phyloP scores from a whole-genome alignment of 2,888 invertebrate genomes.

The Nomada hirtipes region DNA sequence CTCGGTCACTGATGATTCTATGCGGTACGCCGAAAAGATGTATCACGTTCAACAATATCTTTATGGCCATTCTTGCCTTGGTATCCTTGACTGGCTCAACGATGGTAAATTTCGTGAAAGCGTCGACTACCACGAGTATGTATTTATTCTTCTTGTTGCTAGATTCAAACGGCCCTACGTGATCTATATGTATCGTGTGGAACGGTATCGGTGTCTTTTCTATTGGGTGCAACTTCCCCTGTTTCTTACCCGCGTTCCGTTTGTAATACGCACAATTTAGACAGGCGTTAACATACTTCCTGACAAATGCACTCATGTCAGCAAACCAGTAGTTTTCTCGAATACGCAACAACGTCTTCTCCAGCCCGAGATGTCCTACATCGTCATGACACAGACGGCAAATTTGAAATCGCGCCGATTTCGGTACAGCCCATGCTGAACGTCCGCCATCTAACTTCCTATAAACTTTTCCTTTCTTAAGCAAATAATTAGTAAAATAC shows the following conservation, averaged over 20 bases:
- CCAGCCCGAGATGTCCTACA: not conserved
- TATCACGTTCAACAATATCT: too few relatives aligned
- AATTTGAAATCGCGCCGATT: not conserved
- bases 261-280: slow-evolving; percentile 9
- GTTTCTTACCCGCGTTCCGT: not conserved
- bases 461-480: not conserved
- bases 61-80: too few relatives aligned
- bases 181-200: slow-evolving; percentile 19
- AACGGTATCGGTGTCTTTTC: slow-evolving; percentile 9
- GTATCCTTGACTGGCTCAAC: not conserved
- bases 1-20: not conserved
- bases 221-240: slow-evolving; percentile 9
- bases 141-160: slow-evolving; percentile 12
- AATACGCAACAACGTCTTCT: not conserved
- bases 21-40: not conserved
- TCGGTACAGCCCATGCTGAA: not conserved
- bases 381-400: not conserved
- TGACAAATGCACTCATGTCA: not conserved
- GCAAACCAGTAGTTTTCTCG: not conserved
- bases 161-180: slow-evolving; percentile 21
- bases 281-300: not conserved
- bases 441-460: not conserved
- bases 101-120: not conserved
- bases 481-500: slow-evolving; percentile 27
- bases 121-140: slow-evolving; percentile 7